Percentiles rank a stretch among this genome's conserved stretches.
phyloP scores from a whole-genome alignment of 2,888 invertebrate species.

The Troides helena region DNA sequence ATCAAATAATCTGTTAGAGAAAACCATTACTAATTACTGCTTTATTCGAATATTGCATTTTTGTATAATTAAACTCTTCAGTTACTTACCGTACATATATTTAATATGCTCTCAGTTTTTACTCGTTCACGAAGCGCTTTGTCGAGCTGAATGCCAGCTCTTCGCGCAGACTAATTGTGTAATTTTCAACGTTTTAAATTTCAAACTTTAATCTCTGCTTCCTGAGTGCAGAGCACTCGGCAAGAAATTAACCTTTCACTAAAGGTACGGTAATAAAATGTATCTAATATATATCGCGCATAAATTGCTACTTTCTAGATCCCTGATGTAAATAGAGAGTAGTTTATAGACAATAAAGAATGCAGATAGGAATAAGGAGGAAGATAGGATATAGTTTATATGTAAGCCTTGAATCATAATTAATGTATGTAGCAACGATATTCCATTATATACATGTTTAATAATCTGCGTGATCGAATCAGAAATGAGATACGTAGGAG shows the following conservation, averaged over 20 bases:
- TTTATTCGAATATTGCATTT: not conserved
- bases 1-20: not conserved
- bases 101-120: constrained; percentile 36
- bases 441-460: too few species aligned
- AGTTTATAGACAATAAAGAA: too few species aligned
- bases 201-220: constrained; percentile 23
- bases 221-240: constrained; percentile 18
- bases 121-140: constrained; percentile 40
- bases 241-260: constrained; percentile 26
- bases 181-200: constrained; percentile 46
- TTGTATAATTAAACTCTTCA: constrained; percentile 62
- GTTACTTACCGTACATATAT: constrained; percentile 52
- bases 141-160: constrained; percentile 54
- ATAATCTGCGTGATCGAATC: too few species aligned
- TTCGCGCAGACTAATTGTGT: constrained; percentile 47
- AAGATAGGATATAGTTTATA: too few species aligned
- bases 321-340: not conserved
- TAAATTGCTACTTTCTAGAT: not conserved
- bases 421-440: too few species aligned
- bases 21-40: not conserved
- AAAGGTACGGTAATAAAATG: constrained; percentile 20
- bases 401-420: too few species aligned
- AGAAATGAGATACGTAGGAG: too few species aligned
- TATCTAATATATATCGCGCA: not conserved
- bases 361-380: too few species aligned